These are phyloP conservation scores for Pectinophora gossypiella DNA, from an alignment of 1,140 invertebrate species.

Conservation along the genomic window DNA sequence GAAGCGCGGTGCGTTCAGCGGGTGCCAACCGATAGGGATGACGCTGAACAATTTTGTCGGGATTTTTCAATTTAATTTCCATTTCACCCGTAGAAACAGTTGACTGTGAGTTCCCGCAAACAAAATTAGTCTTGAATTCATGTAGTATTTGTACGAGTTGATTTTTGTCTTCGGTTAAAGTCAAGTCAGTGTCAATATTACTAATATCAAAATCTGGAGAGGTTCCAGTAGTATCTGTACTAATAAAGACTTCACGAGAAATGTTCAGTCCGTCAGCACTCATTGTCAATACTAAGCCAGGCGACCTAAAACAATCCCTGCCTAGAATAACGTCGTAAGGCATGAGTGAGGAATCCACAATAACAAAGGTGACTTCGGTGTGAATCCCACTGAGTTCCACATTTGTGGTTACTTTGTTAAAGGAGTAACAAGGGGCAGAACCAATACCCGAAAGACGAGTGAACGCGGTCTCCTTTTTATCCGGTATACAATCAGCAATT, in stretches of 20 bases:
- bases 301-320: slow-evolving; percentile 4
- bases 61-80: slow-evolving; percentile 15
- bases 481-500: slow-evolving; percentile 7
- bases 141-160: not conserved
- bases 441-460: slow-evolving; percentile 14
- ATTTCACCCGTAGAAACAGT: not conserved
- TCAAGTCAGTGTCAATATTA: slow-evolving; percentile 10
- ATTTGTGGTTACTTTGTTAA: not conserved
- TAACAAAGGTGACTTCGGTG: slow-evolving; percentile 1
- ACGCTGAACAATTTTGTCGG: slow-evolving; percentile 22
- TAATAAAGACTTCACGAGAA: slow-evolving; percentile 1
- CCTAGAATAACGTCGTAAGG: slow-evolving; percentile 10
- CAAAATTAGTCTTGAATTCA: not conserved
- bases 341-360: slow-evolving; percentile 1
- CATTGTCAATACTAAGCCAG: slow-evolving; percentile 5
- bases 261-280: slow-evolving; percentile 7
- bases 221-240: slow-evolving; percentile 1
- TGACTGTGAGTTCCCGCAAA: not conserved
- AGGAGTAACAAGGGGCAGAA: not conserved
- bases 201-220: not conserved
- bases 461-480: slow-evolving; percentile 3
- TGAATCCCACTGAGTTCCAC: slow-evolving; percentile 1
- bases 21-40: slow-evolving; percentile 30
- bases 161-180: not conserved
- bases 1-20: slow-evolving; percentile 4